Evolutionary conservation across 1,140 invertebrate genomes (phyloP), one percentile per base, ranked within the genome.

Genomic region (Drosophila mayri): DNA sequence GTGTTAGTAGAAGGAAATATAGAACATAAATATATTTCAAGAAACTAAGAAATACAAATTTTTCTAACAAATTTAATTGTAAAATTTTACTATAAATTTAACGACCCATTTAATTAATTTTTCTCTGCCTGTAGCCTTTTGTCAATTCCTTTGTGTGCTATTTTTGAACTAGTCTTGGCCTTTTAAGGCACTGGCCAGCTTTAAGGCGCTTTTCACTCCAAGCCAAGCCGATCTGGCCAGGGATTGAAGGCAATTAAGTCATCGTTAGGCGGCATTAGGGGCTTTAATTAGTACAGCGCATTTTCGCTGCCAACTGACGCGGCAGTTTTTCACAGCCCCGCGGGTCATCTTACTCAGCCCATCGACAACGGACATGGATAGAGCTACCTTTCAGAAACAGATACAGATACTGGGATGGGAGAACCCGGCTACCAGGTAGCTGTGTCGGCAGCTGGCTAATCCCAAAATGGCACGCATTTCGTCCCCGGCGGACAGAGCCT

Each of bases 221-320:
- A 37, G 7, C 49, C 18, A 52, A 67, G 60, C 47, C 54, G 32
- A 60, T 37, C 38, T 65, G 41, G 46, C 46, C 28, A 54, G 66
- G 60, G 52, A 66, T 55, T 74, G 44, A 40, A 76, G 79, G 75
- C 81, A 84, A 83, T 87, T 88, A 88, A 83, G 76, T 73, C 67
- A 83, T 87, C 83, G 75, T 88, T 88, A 88, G 80, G 60, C 49
- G 70, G 77, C 62, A 84, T 84, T 83, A 84, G 65, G 28, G 43
- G 54, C 76, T 80, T 80, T 80, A 83, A 80, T 84, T 85, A 80
- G 76, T 59, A 61, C 59, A 41, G 37, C 38, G 8, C 25, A 50
- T 61, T 68, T 41, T 41, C 18, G 32, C 62, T 67, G 50, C 46
- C 64, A 30, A 64, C 81, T 83, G 81, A 84, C 81, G 76, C 71